Base-by-base conservation (phyloP, 2,888 invertebrate species). In the Gortyna flavago region DNA sequence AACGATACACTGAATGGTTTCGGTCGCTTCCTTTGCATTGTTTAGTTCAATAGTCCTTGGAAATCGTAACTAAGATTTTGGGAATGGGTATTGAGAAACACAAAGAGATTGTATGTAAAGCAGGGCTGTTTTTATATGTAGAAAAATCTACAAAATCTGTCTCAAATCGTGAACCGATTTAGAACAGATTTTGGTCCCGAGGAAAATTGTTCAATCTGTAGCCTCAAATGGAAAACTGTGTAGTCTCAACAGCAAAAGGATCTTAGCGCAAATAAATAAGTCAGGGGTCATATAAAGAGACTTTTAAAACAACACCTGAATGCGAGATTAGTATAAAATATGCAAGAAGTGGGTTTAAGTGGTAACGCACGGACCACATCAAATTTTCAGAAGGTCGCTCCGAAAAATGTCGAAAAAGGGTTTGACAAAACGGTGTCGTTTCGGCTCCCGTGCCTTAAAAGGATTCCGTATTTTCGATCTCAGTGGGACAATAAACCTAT, bases 381-480 rank as follows among this genome's bases (percentile, higher is more conserved):
- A 93, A 94, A 93, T 85, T 93, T 94, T 93, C 91, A 93, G 79
- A 83, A 85, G 79, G 77, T 83, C 80, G 81, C 79, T 84, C 81
- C 87, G 86, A 84, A 89, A 89, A 90, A 90, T 84, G 82, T 82
- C 81, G 81, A 85, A 90, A 90, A 91, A 85, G 90, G 91, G 90
- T 92, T 92, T 92, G 92, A 94, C 91, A 93, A 93, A 94, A 93
- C 92, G 90, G 85, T 90, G 90, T 90, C 91, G 89, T 92, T 91
- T 84, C 88, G 83, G 75, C 79, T 83, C 80, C 74, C 79, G 79
- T 72, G 82, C 89, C 88, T 90, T 92, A 93, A 93, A 93, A 93
- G 92, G 93, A 93, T 93, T 91, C 89, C 85, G 89, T 89, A 91
- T 91, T 92, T 92, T 89, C 91, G 90, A 92, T 93, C 93, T 93